Evolutionary conservation across 2,888 invertebrate species (phyloP).

Genomic region (Hesperia comma): DNA sequence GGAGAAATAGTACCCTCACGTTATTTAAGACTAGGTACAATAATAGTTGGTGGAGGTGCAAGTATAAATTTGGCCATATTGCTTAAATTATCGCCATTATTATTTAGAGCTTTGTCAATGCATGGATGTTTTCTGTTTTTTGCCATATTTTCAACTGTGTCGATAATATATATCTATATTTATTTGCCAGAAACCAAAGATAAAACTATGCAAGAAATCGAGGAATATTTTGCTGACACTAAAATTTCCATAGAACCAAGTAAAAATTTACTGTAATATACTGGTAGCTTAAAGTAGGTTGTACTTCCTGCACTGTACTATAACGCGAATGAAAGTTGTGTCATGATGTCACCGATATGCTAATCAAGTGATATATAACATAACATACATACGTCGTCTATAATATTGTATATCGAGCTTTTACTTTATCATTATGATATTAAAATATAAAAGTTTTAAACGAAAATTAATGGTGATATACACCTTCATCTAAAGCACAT

Average conservation of each 20-base stretch:
- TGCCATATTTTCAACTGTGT: conserved; percentile 36
- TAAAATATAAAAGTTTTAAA: no score
- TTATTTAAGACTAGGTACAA: background rate
- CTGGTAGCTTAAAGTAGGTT: no score
- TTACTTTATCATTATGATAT: no score
- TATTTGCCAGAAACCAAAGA: conserved; percentile 50
- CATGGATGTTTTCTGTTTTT: conserved; percentile 46
- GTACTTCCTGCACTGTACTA: no score
- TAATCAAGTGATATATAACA: no score
- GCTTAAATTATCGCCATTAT: conserved; percentile 40
- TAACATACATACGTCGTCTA: no score
- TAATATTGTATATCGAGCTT: no score
- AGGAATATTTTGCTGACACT: conserved; percentile 36
- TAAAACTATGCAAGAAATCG: conserved; percentile 48
- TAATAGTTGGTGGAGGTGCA: background rate
- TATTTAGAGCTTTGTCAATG: conserved; percentile 40
- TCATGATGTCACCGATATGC: no score
- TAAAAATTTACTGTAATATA: no score
- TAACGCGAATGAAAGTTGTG: no score
- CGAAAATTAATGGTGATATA: no score
- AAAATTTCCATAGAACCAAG: background rate
- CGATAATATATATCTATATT: conserved; percentile 40
- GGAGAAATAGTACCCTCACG: conserved; percentile 37
- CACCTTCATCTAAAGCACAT: no score
- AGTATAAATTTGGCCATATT: background rate